A percentile compares a stretch with the other conserved stretches of the same genome.
These are phyloP conservation scores for Drosophila ambigua DNA, from an alignment of 1,140 invertebrate species.

Conservation along the genomic window DNA sequence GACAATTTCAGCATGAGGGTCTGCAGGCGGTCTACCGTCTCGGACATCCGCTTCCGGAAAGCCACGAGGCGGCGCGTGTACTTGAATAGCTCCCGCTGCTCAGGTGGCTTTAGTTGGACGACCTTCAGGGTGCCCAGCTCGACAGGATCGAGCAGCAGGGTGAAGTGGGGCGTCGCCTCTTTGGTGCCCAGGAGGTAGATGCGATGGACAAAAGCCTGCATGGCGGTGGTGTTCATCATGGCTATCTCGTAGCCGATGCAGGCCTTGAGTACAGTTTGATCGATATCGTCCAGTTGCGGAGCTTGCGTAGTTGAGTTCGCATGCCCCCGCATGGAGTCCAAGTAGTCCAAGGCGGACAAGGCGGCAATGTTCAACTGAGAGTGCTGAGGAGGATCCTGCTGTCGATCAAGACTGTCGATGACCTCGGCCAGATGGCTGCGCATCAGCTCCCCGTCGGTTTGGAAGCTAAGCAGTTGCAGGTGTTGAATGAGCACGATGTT, in stretches of 20 bases:
- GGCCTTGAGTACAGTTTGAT: slow-evolving; percentile 27
- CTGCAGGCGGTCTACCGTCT: slow-evolving; percentile 74
- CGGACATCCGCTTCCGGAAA: slow-evolving; percentile 75
- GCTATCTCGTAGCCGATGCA: slow-evolving; percentile 41
- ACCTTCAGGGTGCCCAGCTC: slow-evolving; percentile 38
- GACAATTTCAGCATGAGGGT: slow-evolving; percentile 65
- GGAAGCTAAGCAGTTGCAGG: slow-evolving; percentile 50
- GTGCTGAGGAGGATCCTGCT: neutral
- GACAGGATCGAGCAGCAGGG: slow-evolving; percentile 38
- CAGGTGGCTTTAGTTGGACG: slow-evolving; percentile 20
- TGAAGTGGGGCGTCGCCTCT: slow-evolving; percentile 33
- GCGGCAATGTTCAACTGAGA: neutral
- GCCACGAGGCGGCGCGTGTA: slow-evolving; percentile 66
- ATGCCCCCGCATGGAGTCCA: too few species aligned
- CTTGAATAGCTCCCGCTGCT: slow-evolving; percentile 59
- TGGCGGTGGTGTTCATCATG: slow-evolving; percentile 68
- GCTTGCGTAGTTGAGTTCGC: too few species aligned
- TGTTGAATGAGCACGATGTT: slow-evolving; percentile 55
- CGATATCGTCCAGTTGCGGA: neutral
- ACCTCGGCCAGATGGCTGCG: slow-evolving; percentile 46
- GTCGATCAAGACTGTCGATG: slow-evolving; percentile 42
- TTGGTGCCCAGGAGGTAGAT: slow-evolving; percentile 64
- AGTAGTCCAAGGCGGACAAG: neutral
- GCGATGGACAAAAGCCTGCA: slow-evolving; percentile 71
- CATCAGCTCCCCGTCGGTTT: slow-evolving; percentile 33